These are phyloP conservation scores for Oceanodroma leucorhoa DNA, from an alignment of 2,797 vertebrate species.

Conservation along the genomic window DNA sequence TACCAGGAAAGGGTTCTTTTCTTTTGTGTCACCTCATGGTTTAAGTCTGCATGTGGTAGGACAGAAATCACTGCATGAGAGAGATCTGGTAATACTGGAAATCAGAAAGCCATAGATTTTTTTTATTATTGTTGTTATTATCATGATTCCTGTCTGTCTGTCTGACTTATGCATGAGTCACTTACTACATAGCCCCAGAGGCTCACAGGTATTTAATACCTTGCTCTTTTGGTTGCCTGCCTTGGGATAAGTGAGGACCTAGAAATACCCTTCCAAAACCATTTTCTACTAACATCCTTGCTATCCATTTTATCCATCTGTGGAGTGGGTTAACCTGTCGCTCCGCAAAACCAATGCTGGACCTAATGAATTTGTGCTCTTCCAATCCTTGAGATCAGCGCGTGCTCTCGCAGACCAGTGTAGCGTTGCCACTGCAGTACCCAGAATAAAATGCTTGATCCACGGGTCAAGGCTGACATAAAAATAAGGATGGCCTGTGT, in stretches of 20 bases:
- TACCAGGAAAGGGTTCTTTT: neutral
- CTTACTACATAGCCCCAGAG: neutral
- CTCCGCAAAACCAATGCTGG: neutral
- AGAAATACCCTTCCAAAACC: neutral
- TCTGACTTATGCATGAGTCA: neutral
- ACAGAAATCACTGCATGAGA: neutral
- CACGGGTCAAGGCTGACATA: neutral
- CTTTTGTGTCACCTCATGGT: neutral
- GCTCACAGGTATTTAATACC: neutral
- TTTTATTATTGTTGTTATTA: neutral
- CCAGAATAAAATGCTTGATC: neutral
- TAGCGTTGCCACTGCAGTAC: neutral
- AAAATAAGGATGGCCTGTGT: neutral
- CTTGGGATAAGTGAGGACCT: neutral
- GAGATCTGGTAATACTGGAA: neutral
- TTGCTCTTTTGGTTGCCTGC: neutral
- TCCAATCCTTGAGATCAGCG: neutral
- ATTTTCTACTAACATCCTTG: neutral
- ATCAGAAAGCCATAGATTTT: neutral
- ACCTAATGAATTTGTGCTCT: neutral
- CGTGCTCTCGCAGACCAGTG: rapidly evolving
- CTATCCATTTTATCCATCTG: neutral
- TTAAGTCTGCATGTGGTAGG: neutral
- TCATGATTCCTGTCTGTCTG: neutral
- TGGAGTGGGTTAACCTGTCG: neutral